These are phyloP conservation scores for Sinopyrophorus schimmeli DNA, from an alignment of 2,888 invertebrate species.

Conservation along the genomic window DNA sequence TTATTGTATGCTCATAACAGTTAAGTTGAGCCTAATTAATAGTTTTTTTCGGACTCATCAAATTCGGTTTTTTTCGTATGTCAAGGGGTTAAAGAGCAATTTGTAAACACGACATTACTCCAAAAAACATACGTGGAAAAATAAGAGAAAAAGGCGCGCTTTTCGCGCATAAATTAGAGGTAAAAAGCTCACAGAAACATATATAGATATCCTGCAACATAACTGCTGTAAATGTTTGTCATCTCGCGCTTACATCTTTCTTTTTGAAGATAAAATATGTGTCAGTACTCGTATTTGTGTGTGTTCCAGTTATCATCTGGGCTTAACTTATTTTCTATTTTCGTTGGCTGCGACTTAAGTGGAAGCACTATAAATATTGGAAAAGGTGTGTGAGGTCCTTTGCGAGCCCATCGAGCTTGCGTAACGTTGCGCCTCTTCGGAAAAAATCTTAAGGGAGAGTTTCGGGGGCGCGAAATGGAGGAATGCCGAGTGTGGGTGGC, in stretches of 20 bases:
- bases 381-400: constrained; percentile 35
- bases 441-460: constrained; percentile 26
- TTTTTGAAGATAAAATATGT: constrained; percentile 29
- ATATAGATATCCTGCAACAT: constrained; percentile 25
- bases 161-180: constrained; percentile 8
- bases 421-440: constrained; percentile 27
- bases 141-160: too few relatives aligned
- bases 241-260: constrained; percentile 19
- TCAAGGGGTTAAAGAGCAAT: too few relatives aligned
- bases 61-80: too few relatives aligned
- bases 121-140: too few relatives aligned
- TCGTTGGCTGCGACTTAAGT: constrained; percentile 28
- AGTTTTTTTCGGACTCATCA: too few relatives aligned
- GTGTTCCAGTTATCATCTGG: constrained; percentile 36
- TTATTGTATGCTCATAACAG: too few relatives aligned
- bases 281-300: constrained; percentile 35
- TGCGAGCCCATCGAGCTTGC: constrained; percentile 28
- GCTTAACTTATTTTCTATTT: constrained; percentile 34
- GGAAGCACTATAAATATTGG: constrained; percentile 37
- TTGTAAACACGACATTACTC: too few relatives aligned
- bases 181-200: constrained; percentile 16
- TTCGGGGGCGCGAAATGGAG: constrained; percentile 27
- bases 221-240: constrained; percentile 25
- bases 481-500: constrained; percentile 33
- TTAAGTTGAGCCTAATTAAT: too few relatives aligned